Evolutionary conservation across 2,113 vertebrate species (phyloP), one percentile per base, ranked within the genome.

Genomic region (Hydropotes inermis): DNA sequence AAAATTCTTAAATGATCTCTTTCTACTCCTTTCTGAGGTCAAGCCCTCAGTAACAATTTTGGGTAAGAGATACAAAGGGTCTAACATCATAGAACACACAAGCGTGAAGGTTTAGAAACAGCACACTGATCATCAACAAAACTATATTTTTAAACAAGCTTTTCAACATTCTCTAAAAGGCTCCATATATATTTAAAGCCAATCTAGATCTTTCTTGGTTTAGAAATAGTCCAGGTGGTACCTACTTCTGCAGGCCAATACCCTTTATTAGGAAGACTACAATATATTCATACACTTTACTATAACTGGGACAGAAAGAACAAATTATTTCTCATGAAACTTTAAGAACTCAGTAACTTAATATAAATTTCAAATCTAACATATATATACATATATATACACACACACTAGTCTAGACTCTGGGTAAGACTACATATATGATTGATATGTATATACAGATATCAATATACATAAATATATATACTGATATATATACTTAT

Each of bases 251-350:
- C 45, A 98, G 86, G 33, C 8, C 19, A 88, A 60, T 54, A 28
- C 25, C 10, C 36, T 45, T 57, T 21, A 36, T 36, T 15, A 54
- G 30, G 27, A 23, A 60, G 14, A 45, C 9, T 33, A n/a, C 0
- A 76, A 55, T 8, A 5, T 47, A 79, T 67, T 10, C 8, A 87
- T 19, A 45, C 4, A 47, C 27, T 91, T 96, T 33, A 74, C 23
- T 39, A 89, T 7, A 81, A 83, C 1, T n/a, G 1, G 3, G 74
- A 91, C 23, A 16, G 23, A 93, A 85, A 94, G 6, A 97, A 78
- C 15, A 96, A 91, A 11, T 45, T 81, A 85, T 81, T 94, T 92
- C 61, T 55, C 64, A 54, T 52, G 64, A 94, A 58, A 95, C 95
- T 50, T 2, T 25, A 83, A 93, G 16, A 64, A 16, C 23, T 87